Evolutionary conservation across 2,888 invertebrate species (phyloP).

Genomic region (Agrotis ipsilon): DNA sequence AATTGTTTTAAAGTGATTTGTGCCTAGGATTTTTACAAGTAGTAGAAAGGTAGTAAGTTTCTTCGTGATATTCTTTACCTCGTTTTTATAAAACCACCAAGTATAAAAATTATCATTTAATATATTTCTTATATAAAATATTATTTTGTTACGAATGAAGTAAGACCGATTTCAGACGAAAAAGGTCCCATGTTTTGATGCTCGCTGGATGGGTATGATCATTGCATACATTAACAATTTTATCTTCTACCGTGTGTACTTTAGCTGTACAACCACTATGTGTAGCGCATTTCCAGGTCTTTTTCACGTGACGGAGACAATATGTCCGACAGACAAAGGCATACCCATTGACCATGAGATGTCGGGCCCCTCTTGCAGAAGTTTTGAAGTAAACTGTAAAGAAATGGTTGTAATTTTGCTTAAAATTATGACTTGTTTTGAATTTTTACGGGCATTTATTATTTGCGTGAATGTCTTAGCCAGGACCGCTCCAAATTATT

Average conservation of each 20-base stretch:
- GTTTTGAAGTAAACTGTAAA: constrained; percentile 82
- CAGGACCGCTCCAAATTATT: too few relatives aligned
- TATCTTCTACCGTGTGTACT: constrained; percentile 78
- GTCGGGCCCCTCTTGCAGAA: constrained; percentile 78
- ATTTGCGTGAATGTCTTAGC: too few relatives aligned
- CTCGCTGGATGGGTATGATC: constrained; percentile 74
- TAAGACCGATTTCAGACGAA: constrained; percentile 54
- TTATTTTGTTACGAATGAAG: constrained; percentile 19
- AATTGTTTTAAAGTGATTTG: too few relatives aligned
- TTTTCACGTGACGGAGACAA: constrained; percentile 78
- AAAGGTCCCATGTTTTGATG: constrained; percentile 51
- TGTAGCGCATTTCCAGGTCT: constrained; percentile 80
- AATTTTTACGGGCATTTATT: not conserved
- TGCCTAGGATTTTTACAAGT: not conserved
- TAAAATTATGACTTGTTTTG: constrained; percentile 7
- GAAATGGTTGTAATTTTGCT: constrained; percentile 25
- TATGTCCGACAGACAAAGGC: constrained; percentile 82
- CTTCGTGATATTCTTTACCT: not conserved
- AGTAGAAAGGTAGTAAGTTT: not conserved
- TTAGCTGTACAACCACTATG: constrained; percentile 80
- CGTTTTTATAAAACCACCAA: constrained; percentile 14
- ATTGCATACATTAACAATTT: constrained; percentile 76
- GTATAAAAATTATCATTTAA: constrained; percentile 22
- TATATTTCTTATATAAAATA: constrained; percentile 23
- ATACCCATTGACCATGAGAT: constrained; percentile 79